phyloP scores from a whole-genome alignment of 2,113 vertebrate genomes.

The Albula goreensis region DNA sequence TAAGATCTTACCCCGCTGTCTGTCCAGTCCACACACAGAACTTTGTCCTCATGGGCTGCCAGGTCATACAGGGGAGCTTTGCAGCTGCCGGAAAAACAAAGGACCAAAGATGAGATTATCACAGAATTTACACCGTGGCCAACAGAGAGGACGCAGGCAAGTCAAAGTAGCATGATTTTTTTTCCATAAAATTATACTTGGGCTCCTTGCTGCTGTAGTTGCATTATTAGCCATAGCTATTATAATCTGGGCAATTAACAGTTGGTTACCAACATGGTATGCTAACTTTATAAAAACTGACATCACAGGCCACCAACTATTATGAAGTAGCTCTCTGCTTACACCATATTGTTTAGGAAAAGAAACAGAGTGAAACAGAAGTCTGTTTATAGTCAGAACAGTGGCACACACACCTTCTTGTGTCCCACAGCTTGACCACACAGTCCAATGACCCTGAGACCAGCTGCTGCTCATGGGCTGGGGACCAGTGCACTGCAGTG shows the following conservation, averaged over 20 bases:
- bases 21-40: constrained; percentile 95
- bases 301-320: neutral
- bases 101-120: constrained; percentile 31
- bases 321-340: no score
- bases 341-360: no score
- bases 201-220: no score
- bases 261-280: neutral
- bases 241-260: no score
- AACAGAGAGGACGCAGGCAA: no score
- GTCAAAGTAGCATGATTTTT: no score
- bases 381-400: neutral
- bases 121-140: neutral
- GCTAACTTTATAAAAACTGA: neutral
- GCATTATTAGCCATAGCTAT: no score
- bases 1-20: constrained; percentile 82
- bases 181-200: no score
- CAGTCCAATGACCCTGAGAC: constrained; percentile 95
- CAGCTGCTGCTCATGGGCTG: constrained; percentile 87
- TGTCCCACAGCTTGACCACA: constrained; percentile 96
- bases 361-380: neutral
- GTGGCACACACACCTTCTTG: constrained; percentile 79
- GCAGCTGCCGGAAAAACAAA: constrained; percentile 69
- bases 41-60: constrained; percentile 95
- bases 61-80: constrained; percentile 95
- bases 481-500: constrained; percentile 91